phyloP scores from a whole-genome alignment of 2,888 invertebrate genomes.

The Dromius quadrimaculatus region DNA sequence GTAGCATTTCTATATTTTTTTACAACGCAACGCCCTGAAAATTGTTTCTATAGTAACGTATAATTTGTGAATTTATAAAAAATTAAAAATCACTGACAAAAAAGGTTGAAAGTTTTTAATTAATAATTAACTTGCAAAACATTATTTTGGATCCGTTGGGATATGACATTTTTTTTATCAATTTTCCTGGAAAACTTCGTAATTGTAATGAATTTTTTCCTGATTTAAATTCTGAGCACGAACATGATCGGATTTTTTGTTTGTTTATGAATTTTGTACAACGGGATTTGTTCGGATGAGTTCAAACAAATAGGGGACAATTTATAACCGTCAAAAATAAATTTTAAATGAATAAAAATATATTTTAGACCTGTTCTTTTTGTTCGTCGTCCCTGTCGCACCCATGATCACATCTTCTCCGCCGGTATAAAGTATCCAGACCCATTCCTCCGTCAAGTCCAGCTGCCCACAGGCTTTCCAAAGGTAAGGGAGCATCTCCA shows the following conservation, averaged over 20 bases:
- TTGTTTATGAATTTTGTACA: slow-evolving; percentile 3
- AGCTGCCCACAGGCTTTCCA: slow-evolving; percentile 65
- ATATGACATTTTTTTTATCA: neutral
- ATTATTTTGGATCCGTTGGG: too few species aligned
- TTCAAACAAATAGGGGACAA: too few species aligned
- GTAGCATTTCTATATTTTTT: too few species aligned
- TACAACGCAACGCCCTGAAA: too few species aligned
- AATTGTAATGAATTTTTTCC: slow-evolving; percentile 32
- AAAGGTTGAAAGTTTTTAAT: neutral
- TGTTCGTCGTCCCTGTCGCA: slow-evolving; percentile 8
- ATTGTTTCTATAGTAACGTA: neutral
- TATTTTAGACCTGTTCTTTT: neutral
- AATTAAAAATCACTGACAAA: neutral
- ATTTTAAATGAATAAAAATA: neutral
- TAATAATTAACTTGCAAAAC: neutral
- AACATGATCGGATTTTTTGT: slow-evolving; percentile 9
- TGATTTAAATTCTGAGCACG: slow-evolving; percentile 31
- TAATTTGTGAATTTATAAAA: neutral
- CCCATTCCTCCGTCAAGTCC: slow-evolving; percentile 65
- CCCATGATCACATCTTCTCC: slow-evolving; percentile 19
- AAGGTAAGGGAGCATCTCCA: slow-evolving; percentile 60
- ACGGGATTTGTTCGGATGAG: neutral
- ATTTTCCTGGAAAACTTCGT: slow-evolving; percentile 5
- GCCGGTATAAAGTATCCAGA: slow-evolving; percentile 59
- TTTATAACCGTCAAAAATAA: neutral